phyloP scores from a whole-genome alignment of 2,113 vertebrate species.

The Thamnophis sirtalis region DNA sequence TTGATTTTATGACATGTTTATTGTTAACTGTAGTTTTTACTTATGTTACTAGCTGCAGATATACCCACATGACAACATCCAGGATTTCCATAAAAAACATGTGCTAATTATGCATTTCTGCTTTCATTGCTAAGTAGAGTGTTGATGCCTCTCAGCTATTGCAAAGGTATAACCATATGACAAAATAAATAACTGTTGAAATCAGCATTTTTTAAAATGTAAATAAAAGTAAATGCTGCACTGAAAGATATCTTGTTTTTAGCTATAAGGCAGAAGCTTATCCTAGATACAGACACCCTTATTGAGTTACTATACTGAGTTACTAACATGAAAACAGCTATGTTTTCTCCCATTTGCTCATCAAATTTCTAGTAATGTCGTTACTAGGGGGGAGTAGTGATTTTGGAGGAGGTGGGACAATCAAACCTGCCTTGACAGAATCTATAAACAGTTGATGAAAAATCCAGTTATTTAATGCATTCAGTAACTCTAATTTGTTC shows the following conservation, averaged over 20 bases:
- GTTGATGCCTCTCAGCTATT: accelerated
- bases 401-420: background rate
- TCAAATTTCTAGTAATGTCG: conserved; percentile 64
- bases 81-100: background rate
- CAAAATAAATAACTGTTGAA: background rate
- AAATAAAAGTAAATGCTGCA: background rate
- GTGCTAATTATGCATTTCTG: background rate
- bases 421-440: conserved; percentile 67
- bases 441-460: conserved; percentile 74
- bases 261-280: conserved; percentile 29
- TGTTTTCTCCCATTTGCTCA: conserved; percentile 55
- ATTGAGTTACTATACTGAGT: conserved; percentile 56
- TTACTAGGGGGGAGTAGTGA: background rate
- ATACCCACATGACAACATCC: background rate
- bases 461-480: conserved; percentile 70
- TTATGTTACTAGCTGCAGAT: background rate
- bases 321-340: conserved; percentile 39
- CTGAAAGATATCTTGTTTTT: background rate
- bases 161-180: background rate
- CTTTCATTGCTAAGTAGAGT: background rate
- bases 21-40: background rate
- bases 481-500: conserved; percentile 69
- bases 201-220: background rate
- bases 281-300: conserved; percentile 33
- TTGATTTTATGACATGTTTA: background rate